Evolutionary conservation across 2,888 invertebrate species (phyloP).

Genomic region (Drosophila fungiperda): DNA sequence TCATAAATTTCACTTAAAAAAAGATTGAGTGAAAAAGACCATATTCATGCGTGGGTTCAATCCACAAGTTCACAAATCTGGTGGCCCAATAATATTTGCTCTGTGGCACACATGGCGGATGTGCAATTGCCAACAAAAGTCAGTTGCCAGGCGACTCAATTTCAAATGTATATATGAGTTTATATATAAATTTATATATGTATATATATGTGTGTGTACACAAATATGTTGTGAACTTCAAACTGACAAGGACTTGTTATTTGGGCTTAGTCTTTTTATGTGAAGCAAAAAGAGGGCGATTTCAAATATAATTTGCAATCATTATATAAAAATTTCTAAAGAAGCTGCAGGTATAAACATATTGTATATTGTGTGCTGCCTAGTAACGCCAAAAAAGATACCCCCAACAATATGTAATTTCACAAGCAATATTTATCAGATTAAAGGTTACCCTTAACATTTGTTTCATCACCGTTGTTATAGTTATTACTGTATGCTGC

Average conservation of each 20-base stretch:
- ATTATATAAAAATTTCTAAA: conserved; percentile 55
- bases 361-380: conserved; percentile 52
- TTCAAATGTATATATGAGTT: conserved; percentile 13
- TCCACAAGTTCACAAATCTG: conserved; percentile 39
- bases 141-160: conserved; percentile 50
- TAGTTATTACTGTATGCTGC: not conserved
- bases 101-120: conserved; percentile 46
- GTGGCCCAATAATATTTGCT: conserved; percentile 29
- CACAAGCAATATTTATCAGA: conserved; percentile 31
- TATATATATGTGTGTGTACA: conserved; percentile 30
- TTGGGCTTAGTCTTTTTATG: conserved; percentile 42
- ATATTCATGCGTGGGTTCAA: conserved; percentile 2
- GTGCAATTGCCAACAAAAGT: conserved; percentile 38
- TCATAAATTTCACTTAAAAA: not conserved
- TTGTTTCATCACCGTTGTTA: conserved; percentile 46
- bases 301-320: conserved; percentile 65
- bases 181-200: accelerated
- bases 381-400: conserved; percentile 15
- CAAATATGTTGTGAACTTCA: conserved; percentile 54
- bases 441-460: conserved; percentile 17
- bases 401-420: conserved; percentile 45
- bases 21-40: not conserved
- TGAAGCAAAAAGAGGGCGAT: conserved; percentile 30
- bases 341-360: conserved; percentile 48
- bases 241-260: conserved; percentile 17